phyloP scores from a whole-genome alignment of 2,113 vertebrate genomes.

The Tetrao urogallus region DNA sequence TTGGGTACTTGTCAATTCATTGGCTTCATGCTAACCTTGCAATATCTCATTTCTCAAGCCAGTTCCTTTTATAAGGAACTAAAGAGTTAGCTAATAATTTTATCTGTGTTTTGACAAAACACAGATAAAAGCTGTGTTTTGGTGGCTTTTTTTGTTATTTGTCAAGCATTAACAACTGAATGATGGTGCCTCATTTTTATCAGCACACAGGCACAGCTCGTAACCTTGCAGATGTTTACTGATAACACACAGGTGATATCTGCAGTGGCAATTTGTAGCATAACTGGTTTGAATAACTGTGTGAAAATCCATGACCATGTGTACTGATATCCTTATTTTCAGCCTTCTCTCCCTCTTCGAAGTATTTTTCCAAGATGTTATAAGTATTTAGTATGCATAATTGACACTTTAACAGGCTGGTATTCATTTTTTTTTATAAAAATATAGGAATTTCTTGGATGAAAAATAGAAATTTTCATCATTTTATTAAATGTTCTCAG shows the following conservation, averaged over 20 bases:
- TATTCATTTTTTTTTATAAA: not conserved
- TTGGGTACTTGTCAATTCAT: not conserved
- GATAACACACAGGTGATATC: not conserved
- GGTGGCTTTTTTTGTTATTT: not conserved
- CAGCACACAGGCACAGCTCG: not conserved
- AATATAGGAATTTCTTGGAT: not conserved
- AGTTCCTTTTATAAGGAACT: not conserved
- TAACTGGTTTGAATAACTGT: conserved; percentile 10
- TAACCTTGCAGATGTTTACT: conserved; percentile 10
- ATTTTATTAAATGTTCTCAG: not conserved
- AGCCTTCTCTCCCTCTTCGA: not conserved
- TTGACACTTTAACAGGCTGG: not conserved
- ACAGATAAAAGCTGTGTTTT: conserved; percentile 9
- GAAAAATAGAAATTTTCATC: not conserved
- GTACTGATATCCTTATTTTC: conserved; percentile 1
- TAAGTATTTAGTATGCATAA: not conserved
- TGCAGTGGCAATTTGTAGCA: not conserved
- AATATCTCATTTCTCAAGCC: not conserved
- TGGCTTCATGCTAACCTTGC: conserved; percentile 27
- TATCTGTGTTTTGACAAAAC: not conserved
- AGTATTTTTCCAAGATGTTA: not conserved
- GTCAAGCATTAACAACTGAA: not conserved
- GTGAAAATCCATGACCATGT: conserved; percentile 35
- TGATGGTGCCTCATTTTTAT: conserved; percentile 1
- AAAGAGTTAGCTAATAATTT: not conserved